Percentiles rank a stretch among this genome's conserved stretches.
Conservation (phyloP, 1,140 invertebrate species). For the Homalodisca vitripennis region DNA sequence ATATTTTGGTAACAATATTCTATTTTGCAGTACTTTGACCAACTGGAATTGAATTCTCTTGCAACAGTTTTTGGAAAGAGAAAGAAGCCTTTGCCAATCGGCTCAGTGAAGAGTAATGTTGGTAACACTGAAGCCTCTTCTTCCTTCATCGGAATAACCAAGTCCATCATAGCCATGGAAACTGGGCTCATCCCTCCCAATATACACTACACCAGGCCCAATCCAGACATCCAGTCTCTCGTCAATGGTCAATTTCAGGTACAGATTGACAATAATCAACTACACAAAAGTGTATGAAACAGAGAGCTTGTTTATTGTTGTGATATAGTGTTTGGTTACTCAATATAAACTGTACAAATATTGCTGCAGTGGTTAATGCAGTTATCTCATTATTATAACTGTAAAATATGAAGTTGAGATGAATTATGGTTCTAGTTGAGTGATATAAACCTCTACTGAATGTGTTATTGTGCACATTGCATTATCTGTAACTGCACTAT, state of each 20-base stretch:
- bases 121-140: constrained; percentile 73
- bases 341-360: too few relatives aligned
- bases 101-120: constrained; percentile 75
- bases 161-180: constrained; percentile 47
- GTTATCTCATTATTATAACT: too few relatives aligned
- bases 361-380: too few relatives aligned
- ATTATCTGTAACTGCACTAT: too few relatives aligned
- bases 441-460: too few relatives aligned
- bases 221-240: constrained; percentile 57
- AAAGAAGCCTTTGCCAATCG: constrained; percentile 62
- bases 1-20: too few relatives aligned
- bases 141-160: constrained; percentile 58
- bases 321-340: too few relatives aligned
- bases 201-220: constrained; percentile 40
- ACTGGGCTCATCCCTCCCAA: constrained; percentile 41
- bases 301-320: too few relatives aligned
- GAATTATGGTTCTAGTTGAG: too few relatives aligned
- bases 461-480: too few relatives aligned
- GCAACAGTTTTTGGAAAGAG: constrained; percentile 37
- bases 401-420: too few relatives aligned
- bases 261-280: background rate
- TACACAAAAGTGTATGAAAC: background rate
- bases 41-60: constrained; percentile 37
- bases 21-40: constrained; percentile 36
- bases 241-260: constrained; percentile 49